phyloP scores from a whole-genome alignment of 2,797 vertebrate species.

The Sphaeramia orbicularis region DNA sequence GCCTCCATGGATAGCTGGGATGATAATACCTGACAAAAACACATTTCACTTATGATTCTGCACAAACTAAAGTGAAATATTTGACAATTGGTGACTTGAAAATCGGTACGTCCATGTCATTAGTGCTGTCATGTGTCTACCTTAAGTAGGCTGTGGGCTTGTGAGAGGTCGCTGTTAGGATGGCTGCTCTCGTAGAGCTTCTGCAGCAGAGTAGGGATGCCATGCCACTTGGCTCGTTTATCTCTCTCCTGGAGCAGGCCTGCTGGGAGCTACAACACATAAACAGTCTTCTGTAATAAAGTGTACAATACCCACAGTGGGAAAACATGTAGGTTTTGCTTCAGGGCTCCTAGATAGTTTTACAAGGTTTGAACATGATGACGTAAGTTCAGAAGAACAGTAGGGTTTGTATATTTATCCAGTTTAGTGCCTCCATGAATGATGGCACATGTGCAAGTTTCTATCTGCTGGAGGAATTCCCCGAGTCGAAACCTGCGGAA shows the following conservation, averaged over 20 bases:
- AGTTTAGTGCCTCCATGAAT: not conserved
- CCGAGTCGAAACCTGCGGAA: not conserved
- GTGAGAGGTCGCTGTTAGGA: constrained; percentile 94
- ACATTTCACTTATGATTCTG: not conserved
- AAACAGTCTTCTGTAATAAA: constrained; percentile 11
- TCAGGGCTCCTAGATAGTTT: not conserved
- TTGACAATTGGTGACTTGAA: not conserved
- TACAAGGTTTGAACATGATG: not conserved
- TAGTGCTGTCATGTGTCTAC: constrained; percentile 72
- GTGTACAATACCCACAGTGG: not conserved
- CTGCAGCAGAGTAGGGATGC: constrained; percentile 93
- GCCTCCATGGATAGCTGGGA: constrained; percentile 98
- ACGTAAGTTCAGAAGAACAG: not conserved
- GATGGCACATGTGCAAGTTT: not conserved
- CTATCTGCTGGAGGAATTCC: not conserved
- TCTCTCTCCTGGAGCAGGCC: constrained; percentile 93
- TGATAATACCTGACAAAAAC: constrained; percentile 89
- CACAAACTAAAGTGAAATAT: constrained; percentile 1
- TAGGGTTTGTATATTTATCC: not conserved
- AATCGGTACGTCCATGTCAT: not conserved
- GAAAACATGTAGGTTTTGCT: not conserved
- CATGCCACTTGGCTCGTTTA: constrained; percentile 95
- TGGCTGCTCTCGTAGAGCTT: constrained; percentile 94
- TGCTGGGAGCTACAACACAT: constrained; percentile 88
- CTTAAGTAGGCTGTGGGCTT: constrained; percentile 95